A percentile compares a stretch with the other conserved stretches of the same genome.
Evolutionary conservation across 2,888 invertebrate species (phyloP).

Genomic region (Drosophila colorata): DNA sequence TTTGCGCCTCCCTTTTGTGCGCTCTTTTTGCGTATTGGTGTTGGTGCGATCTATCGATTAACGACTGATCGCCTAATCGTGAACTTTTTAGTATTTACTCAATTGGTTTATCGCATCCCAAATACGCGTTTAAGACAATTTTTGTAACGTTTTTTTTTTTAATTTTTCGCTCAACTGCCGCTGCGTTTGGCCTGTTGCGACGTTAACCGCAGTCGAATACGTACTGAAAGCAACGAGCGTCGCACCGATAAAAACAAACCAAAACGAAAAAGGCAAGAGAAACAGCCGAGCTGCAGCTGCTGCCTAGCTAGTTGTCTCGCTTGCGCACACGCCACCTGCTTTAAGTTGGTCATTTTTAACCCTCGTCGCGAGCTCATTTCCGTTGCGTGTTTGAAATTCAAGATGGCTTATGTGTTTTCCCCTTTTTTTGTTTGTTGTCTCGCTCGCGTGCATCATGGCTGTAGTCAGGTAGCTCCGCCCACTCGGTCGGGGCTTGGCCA

Average conservation of each 20-base stretch:
- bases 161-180: constrained; percentile 52
- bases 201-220: constrained; percentile 66
- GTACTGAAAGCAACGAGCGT: constrained; percentile 67
- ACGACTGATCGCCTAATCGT: constrained; percentile 25
- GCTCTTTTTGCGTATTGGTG: constrained; percentile 12
- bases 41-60: constrained; percentile 27
- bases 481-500: constrained; percentile 30
- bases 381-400: constrained; percentile 71
- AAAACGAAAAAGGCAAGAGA: constrained; percentile 34
- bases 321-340: constrained; percentile 27
- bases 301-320: constrained; percentile 43
- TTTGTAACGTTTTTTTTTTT: constrained; percentile 5
- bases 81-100: constrained; percentile 13
- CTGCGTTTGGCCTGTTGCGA: constrained; percentile 62
- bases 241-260: constrained; percentile 68
- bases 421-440: constrained; percentile 5
- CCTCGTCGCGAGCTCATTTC: constrained; percentile 59
- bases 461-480: constrained; percentile 63
- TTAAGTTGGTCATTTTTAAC: constrained; percentile 51
- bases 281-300: constrained; percentile 2
- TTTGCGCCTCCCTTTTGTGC: constrained; percentile 31
- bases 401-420: constrained; percentile 74
- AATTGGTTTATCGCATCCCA: constrained; percentile 15
- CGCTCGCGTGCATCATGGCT: constrained; percentile 33
- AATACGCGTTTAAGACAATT: constrained; percentile 36